Evolutionary conservation across 2,113 vertebrate genomes (phyloP).

Genomic region (Phasianus colchicus): DNA sequence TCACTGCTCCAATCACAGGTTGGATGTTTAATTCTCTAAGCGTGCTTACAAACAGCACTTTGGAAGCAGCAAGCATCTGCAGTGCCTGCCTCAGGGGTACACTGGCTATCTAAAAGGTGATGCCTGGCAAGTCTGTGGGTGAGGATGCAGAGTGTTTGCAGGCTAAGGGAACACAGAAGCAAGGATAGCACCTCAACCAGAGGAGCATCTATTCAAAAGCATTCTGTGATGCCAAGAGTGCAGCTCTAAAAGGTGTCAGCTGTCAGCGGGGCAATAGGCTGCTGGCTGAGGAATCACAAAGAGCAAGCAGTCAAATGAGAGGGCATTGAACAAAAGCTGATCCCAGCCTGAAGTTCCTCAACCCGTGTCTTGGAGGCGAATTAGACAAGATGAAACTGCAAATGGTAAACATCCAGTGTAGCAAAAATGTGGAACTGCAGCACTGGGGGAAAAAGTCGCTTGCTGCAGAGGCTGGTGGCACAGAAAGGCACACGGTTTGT

Average conservation of each 20-base stretch:
- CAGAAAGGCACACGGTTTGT: accelerated
- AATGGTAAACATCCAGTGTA: neutral
- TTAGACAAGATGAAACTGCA: neutral
- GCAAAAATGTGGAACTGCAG: neutral
- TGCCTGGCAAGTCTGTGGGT: neutral
- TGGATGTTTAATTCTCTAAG: neutral
- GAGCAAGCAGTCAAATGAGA: neutral
- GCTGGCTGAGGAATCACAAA: neutral
- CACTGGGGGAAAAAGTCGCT: neutral
- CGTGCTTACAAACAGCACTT: neutral
- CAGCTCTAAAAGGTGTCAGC: neutral
- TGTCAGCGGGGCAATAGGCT: neutral
- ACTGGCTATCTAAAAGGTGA: neutral
- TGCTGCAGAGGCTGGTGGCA: neutral
- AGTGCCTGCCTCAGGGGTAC: neutral
- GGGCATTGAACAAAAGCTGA: neutral
- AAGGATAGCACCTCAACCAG: constrained; percentile 3
- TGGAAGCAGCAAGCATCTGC: neutral
- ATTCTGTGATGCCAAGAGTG: neutral
- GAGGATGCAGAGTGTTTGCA: neutral
- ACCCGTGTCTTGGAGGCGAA: neutral
- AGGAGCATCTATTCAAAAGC: neutral
- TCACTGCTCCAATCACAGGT: neutral
- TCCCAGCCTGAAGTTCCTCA: neutral
- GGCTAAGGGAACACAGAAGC: neutral